Percentiles rank a stretch among this genome's conserved stretches.
Conservation (phyloP, 1,140 invertebrate genomes). For the Linepithema humile region DNA sequence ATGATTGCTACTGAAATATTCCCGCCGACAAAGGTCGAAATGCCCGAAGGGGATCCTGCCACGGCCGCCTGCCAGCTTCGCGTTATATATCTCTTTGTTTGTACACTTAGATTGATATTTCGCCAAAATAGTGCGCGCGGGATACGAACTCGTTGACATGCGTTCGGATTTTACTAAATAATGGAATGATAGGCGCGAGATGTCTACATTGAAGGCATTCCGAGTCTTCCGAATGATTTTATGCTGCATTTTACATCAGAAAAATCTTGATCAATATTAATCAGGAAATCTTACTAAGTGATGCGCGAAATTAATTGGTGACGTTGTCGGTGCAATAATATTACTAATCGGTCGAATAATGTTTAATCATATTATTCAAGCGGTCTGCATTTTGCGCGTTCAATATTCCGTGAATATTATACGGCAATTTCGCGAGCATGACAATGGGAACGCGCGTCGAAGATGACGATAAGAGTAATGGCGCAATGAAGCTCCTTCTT, state of each 20-base stretch:
- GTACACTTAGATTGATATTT: constrained; percentile 29
- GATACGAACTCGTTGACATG: background rate
- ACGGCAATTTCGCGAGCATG: constrained; percentile 49
- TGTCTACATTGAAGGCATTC: background rate
- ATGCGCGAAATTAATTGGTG: background rate
- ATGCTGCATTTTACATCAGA: background rate
- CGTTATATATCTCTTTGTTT: background rate
- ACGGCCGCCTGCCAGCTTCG: constrained; percentile 5
- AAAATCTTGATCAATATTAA: background rate
- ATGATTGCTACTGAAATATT: constrained; percentile 85
- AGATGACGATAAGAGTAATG: constrained; percentile 72
- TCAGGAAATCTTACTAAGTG: background rate
- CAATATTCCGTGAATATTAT: constrained; percentile 8
- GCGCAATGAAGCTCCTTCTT: constrained; percentile 62
- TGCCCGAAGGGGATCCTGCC: constrained; percentile 6
- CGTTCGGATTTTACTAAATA: background rate
- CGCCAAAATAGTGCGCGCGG: background rate
- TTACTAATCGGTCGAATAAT: too few relatives aligned
- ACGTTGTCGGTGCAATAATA: background rate
- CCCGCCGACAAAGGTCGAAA: constrained; percentile 81
- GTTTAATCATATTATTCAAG: background rate
- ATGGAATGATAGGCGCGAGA: background rate
- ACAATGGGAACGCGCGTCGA: constrained; percentile 62
- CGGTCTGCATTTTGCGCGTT: background rate
- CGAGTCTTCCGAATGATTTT: background rate